These are phyloP conservation scores for Ctenicera cuprea DNA, from an alignment of 2,888 invertebrate genomes.

Conservation along the genomic window DNA sequence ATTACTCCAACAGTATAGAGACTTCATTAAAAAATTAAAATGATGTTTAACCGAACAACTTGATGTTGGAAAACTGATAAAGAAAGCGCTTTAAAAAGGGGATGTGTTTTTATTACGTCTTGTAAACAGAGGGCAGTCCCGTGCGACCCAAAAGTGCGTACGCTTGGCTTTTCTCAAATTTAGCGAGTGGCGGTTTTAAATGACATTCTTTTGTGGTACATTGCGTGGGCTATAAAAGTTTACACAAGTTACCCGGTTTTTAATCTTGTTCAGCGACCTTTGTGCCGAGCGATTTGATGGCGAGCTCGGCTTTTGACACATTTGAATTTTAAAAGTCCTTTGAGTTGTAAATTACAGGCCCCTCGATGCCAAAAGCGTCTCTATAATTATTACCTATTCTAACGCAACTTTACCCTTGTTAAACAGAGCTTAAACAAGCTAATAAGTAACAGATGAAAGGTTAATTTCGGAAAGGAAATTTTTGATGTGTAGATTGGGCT, in stretches of 20 bases:
- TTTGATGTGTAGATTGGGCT: too few species aligned
- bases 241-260: conserved; percentile 41
- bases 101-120: conserved; percentile 14
- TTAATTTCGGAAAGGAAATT: background rate
- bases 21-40: too few species aligned
- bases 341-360: conserved; percentile 53
- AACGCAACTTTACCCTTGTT: conserved; percentile 24
- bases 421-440: conserved; percentile 28
- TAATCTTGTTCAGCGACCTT: conserved; percentile 42
- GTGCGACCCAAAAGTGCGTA: conserved; percentile 17
- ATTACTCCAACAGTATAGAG: too few species aligned
- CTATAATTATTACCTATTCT: conserved; percentile 50
- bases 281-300: conserved; percentile 34
- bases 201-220: conserved; percentile 30
- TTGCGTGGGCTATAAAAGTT: conserved; percentile 34
- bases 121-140: conserved; percentile 11
- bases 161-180: conserved; percentile 25
- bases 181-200: conserved; percentile 24
- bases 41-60: too few species aligned
- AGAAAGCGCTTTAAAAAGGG: background rate
- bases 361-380: conserved; percentile 25
- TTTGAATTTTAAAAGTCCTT: conserved; percentile 52
- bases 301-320: conserved; percentile 41
- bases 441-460: conserved; percentile 9
- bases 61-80: background rate